Conservation (phyloP, 1,140 invertebrate genomes). For the Polypedilum pembai region DNA sequence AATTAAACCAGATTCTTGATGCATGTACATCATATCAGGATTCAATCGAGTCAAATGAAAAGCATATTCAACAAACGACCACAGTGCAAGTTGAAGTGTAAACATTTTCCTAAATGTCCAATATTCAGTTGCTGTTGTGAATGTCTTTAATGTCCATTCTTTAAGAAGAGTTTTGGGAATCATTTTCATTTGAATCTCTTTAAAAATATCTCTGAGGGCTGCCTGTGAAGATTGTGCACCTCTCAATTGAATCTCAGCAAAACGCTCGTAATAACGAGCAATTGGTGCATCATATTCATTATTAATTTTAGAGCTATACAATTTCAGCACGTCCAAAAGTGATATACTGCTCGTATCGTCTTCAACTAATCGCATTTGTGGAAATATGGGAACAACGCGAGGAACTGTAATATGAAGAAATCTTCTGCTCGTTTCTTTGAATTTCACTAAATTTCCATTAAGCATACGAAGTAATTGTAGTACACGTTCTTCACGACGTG, state of each 20-base stretch:
- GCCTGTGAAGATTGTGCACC: slow-evolving; percentile 84
- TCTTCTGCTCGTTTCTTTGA: slow-evolving; percentile 86
- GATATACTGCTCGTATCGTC: slow-evolving; percentile 91
- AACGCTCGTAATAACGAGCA: slow-evolving; percentile 82
- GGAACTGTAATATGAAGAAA: slow-evolving; percentile 93
- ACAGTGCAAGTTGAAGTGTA: slow-evolving; percentile 81
- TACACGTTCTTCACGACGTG: slow-evolving; percentile 84
- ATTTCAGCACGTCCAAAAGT: slow-evolving; percentile 87
- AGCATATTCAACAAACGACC: slow-evolving; percentile 90
- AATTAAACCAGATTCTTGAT: slow-evolving; percentile 92
- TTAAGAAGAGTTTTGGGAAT: slow-evolving; percentile 77
- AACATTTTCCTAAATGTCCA: slow-evolving; percentile 98
- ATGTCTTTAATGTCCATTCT: slow-evolving; percentile 85
- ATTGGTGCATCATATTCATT: slow-evolving; percentile 41
- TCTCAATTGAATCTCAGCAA: slow-evolving; percentile 79
- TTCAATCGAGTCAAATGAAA: slow-evolving; percentile 89
- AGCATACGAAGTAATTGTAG: slow-evolving; percentile 88
- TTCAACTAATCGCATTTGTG: slow-evolving; percentile 91
- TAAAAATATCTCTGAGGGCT: slow-evolving; percentile 78
- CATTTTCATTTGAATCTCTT: slow-evolving; percentile 84
- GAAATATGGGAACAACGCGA: slow-evolving; percentile 86
- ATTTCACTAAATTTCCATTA: slow-evolving; percentile 89
- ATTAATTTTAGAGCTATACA: slow-evolving; percentile 62
- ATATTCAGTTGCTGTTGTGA: slow-evolving; percentile 85
- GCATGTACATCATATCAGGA: slow-evolving; percentile 96